Evolutionary conservation across 2,888 invertebrate genomes (phyloP), one percentile per base, ranked within the genome.

Genomic region (Erebia palarica): DNA sequence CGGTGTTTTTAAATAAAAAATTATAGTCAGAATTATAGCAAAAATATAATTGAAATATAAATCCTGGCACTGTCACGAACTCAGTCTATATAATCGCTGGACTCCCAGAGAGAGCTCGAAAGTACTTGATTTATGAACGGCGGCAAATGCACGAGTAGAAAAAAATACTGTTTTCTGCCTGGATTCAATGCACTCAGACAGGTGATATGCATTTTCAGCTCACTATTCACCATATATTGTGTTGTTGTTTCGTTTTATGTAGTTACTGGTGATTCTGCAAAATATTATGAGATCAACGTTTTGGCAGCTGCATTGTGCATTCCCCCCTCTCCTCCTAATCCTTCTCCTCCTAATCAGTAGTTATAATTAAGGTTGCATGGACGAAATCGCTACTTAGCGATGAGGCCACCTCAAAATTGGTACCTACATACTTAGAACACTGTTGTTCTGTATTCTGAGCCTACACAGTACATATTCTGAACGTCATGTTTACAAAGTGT

Each of bases 91-190:
- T 55, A 63, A 63, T 49, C 47, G 63, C 47, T 47, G 63, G 63
- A 63, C 21, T 63, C 49, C 49, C 18, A 21, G 18, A 63, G 63
- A 63, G 63, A 13, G 47, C 63, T 63, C 63, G 47, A 63, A 63
- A 63, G 63, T 49, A 49, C 63, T 63, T 63, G 49, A 63, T 63
- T 63, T 63, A 63, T 63, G 63, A 63, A 27, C 63, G 47, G 14
- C 7, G 49, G 63, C 21, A 21, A 63, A 63, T 63, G 63, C 18
- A 13, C 44, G 61, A 16, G 49, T 49, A 49, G 49, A 18, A 63
- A 63, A 61, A 49, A 61, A 63, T 21, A 14, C 47, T 61, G 14
- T 21, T 63, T 63, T 49, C 61, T 63, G 18, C 63, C 21, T 21
- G 63, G 42, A 9, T 14, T 47, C 63, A 63, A 14, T 63, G 61